Percentiles rank a stretch among this genome's conserved stretches.
Evolutionary conservation across 2,888 invertebrate species (phyloP).

Genomic region (Tipula helvola): DNA sequence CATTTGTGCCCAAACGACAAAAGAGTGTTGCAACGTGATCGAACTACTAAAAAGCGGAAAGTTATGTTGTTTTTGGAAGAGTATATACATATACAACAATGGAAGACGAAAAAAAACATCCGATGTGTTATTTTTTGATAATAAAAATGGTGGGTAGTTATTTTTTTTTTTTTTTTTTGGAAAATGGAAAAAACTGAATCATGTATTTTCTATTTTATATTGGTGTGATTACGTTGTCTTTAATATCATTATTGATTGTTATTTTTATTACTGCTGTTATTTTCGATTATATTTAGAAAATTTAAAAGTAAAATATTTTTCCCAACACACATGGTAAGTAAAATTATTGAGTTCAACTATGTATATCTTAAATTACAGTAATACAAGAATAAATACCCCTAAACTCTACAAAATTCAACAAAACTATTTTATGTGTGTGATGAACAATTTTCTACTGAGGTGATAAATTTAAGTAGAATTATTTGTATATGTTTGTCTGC

Average conservation of each 20-base stretch:
- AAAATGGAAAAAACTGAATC: background rate
- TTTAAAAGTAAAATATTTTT: background rate
- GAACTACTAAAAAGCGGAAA: background rate
- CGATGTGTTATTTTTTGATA: background rate
- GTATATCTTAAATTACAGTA: background rate
- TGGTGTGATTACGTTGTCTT: background rate
- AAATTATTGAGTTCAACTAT: background rate
- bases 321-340: background rate
- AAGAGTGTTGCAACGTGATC: slow-evolving; percentile 7
- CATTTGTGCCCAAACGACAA: slow-evolving; percentile 7
- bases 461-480: background rate
- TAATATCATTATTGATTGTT: background rate
- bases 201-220: background rate
- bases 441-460: background rate
- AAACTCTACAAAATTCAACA: background rate
- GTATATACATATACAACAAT: background rate
- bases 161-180: background rate
- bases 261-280: background rate
- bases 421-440: background rate
- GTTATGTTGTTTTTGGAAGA: background rate
- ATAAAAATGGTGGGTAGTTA: background rate
- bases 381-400: background rate
- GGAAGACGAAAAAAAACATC: background rate
- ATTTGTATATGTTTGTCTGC: background rate
- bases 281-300: background rate